Percentiles rank a stretch among this genome's conserved stretches.
These are phyloP conservation scores for Prolemur simus DNA, from an alignment of 2,113 vertebrate species.

Conservation along the genomic window DNA sequence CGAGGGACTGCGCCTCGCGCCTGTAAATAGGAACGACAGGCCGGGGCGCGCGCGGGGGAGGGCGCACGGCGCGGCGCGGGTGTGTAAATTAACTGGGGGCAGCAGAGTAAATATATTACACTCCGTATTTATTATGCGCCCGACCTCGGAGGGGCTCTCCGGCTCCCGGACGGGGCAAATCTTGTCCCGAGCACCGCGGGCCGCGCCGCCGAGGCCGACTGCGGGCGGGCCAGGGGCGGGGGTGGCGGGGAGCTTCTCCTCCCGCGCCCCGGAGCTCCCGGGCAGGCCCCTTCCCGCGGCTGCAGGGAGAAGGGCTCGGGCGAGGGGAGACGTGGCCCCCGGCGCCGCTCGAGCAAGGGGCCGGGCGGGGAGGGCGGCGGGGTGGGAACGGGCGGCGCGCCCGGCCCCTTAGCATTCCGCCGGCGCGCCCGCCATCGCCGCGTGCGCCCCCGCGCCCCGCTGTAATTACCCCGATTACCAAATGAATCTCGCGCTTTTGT, in stretches of 20 bases:
- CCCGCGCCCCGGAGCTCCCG: neutral
- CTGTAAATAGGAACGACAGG: constrained; percentile 73
- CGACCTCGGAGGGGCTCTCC: constrained; percentile 54
- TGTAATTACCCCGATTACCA: constrained; percentile 87
- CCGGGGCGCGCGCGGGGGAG: constrained; percentile 34
- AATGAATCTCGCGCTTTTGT: constrained; percentile 88
- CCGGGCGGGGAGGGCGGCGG: constrained; percentile 42
- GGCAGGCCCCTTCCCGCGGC: neutral
- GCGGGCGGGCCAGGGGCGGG: neutral
- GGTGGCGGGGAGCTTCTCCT: neutral
- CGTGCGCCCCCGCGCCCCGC: constrained; percentile 81
- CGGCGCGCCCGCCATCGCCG: constrained; percentile 75
- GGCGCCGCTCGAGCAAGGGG: constrained; percentile 31
- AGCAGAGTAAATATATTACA: constrained; percentile 80
- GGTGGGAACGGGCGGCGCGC: constrained; percentile 40
- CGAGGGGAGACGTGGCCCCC: neutral
- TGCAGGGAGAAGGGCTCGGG: neutral
- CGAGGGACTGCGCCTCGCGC: constrained; percentile 71
- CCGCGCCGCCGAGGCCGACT: constrained; percentile 44
- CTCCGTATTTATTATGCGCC: constrained; percentile 73
- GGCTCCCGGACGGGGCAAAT: constrained; percentile 76
- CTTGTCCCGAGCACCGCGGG: constrained; percentile 61
- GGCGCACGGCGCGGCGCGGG: neutral
- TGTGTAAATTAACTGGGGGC: constrained; percentile 73
- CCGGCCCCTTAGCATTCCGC: constrained; percentile 76